Evolutionary conservation across 2,797 vertebrate species (phyloP).

Genomic region (Diplodus sargus): DNA sequence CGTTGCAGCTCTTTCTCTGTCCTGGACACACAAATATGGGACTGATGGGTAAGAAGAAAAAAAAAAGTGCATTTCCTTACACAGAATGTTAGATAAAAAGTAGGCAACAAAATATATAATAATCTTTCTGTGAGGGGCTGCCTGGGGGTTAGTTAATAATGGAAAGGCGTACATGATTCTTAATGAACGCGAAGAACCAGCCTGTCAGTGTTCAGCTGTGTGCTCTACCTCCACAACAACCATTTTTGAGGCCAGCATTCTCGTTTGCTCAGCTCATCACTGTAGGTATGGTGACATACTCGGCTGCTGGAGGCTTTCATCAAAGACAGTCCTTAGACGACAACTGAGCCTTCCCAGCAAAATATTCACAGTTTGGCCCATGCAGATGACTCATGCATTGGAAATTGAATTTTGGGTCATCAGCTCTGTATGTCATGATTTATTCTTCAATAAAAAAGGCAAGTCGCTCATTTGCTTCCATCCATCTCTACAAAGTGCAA

Average conservation of each 20-base stretch:
- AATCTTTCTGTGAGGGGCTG: background rate
- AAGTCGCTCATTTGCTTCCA: slow-evolving; percentile 76
- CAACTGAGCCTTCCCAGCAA: slow-evolving; percentile 18
- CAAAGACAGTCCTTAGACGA: background rate
- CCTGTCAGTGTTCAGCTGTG: slow-evolving; percentile 4
- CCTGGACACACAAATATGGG: background rate
- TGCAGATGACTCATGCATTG: slow-evolving; percentile 40
- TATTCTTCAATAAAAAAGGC: slow-evolving; percentile 66
- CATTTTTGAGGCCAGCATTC: background rate
- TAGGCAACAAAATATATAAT: background rate
- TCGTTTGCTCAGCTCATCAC: slow-evolving; percentile 2
- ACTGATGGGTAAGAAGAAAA: background rate
- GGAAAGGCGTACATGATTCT: slow-evolving; percentile 7
- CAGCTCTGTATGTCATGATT: slow-evolving; percentile 63
- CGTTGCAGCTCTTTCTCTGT: background rate
- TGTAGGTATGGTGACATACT: background rate
- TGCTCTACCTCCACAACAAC: slow-evolving; percentile 12
- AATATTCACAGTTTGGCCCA: slow-evolving; percentile 43
- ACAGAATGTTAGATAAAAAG: background rate
- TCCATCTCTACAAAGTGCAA: slow-evolving; percentile 84
- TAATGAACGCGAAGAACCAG: slow-evolving; percentile 12
- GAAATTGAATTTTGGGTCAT: slow-evolving; percentile 49
- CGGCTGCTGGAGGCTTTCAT: slow-evolving; percentile 15
- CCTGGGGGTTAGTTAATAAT: background rate
- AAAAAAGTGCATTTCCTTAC: background rate